Conservation (phyloP, 2,888 invertebrate species). For the Cheilosia vernalis region DNA sequence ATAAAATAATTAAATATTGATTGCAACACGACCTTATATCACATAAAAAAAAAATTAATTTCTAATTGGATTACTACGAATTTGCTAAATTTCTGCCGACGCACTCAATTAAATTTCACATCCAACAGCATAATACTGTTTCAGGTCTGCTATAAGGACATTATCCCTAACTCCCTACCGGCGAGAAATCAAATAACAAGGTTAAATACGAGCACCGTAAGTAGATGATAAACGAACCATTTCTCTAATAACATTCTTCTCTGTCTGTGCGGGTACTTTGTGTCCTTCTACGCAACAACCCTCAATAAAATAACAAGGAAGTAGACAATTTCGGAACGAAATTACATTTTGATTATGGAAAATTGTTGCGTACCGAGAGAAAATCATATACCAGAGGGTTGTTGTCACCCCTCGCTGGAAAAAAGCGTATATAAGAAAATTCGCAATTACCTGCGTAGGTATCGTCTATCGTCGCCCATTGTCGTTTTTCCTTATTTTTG, state of each 20-base stretch:
- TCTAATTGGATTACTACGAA: slow-evolving; percentile 50
- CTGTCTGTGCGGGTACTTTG: background rate
- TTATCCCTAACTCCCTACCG: slow-evolving; percentile 2
- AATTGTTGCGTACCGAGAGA: slow-evolving; percentile 66
- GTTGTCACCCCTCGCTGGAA: slow-evolving; percentile 30
- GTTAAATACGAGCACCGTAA: slow-evolving; percentile 54
- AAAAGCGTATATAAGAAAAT: slow-evolving; percentile 51
- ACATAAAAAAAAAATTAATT: background rate
- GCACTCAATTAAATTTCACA: slow-evolving; percentile 55
- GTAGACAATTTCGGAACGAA: slow-evolving; percentile 70
- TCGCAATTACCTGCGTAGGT: slow-evolving; percentile 56
- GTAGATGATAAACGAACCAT: slow-evolving; percentile 68
- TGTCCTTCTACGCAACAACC: slow-evolving; percentile 45
- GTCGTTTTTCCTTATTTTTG: slow-evolving; percentile 17
- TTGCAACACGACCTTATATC: background rate
- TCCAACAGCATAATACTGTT: slow-evolving; percentile 29
- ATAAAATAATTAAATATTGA: no score
- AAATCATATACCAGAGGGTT: slow-evolving; percentile 32
- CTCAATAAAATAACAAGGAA: slow-evolving; percentile 58
- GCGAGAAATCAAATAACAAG: slow-evolving; percentile 56
- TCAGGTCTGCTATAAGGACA: slow-evolving; percentile 14
- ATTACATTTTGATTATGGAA: slow-evolving; percentile 73
- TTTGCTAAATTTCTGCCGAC: slow-evolving; percentile 21
- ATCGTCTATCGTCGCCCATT: background rate
- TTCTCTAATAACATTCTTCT: slow-evolving; percentile 35